Conservation (phyloP, 1,140 invertebrate genomes). For the Pectinophora gossypiella region DNA sequence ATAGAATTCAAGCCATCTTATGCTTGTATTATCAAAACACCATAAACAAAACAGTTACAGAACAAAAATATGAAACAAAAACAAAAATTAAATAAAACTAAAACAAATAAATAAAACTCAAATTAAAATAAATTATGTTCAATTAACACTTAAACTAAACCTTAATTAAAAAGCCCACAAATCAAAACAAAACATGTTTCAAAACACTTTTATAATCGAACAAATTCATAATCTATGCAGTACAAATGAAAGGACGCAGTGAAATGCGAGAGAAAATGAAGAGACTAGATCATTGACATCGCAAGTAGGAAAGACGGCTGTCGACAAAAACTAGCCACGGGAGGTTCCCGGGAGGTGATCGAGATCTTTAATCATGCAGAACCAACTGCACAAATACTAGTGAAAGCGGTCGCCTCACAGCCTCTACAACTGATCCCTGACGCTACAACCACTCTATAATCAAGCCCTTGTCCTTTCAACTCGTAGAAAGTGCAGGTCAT, state of each 20-base stretch:
- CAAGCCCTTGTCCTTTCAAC: conserved; percentile 34
- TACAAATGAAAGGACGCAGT: neutral
- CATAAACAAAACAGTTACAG: no score
- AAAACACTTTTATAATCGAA: no score
- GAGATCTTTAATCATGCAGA: conserved; percentile 3
- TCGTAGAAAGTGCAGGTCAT: conserved; percentile 47
- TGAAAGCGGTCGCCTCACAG: neutral
- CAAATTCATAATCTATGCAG: no score
- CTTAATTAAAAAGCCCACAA: no score
- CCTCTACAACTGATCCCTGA: neutral
- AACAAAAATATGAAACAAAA: no score
- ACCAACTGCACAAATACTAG: neutral
- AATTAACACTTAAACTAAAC: no score
- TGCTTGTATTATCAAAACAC: no score
- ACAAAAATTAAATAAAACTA: no score
- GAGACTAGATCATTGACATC: neutral
- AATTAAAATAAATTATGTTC: no score
- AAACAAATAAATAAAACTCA: no score
- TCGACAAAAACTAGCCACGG: neutral
- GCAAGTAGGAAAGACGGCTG: neutral
- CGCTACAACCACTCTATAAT: conserved; percentile 31
- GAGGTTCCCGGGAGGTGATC: neutral
- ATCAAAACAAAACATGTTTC: no score
- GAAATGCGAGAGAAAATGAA: neutral
- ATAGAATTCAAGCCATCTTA: no score